Conservation (phyloP, 2,888 invertebrate species). For the Ariolimax columbianus region DNA sequence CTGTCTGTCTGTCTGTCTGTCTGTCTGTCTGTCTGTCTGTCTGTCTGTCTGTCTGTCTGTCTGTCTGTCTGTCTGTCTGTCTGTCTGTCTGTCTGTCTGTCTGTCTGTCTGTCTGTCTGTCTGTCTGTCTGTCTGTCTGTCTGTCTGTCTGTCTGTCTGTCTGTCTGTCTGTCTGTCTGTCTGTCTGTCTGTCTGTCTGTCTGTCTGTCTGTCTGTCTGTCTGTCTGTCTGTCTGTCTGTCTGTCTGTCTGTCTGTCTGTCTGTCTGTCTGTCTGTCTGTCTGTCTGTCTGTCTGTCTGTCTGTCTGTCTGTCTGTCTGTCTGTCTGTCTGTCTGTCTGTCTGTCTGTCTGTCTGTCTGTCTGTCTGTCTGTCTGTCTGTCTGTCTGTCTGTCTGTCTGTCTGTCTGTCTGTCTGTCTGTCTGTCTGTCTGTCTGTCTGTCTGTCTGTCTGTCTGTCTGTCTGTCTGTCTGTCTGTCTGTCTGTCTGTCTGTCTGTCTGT, state of each 20-base stretch:
- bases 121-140: constrained; percentile 5
- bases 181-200: constrained; percentile 24
- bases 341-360: constrained; percentile 16
- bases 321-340: constrained; percentile 11
- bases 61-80: constrained; percentile 30
- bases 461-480: constrained; percentile 29
- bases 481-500: constrained; percentile 1
- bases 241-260: constrained; percentile 28
- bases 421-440: background rate
- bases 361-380: constrained; percentile 16
- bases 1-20: constrained; percentile 18
- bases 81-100: constrained; percentile 25
- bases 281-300: constrained; percentile 10
- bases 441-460: background rate
- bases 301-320: constrained; percentile 13
- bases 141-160: constrained; percentile 9
- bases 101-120: constrained; percentile 2
- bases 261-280: constrained; percentile 29
- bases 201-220: constrained; percentile 26
- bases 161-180: constrained; percentile 11
- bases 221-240: constrained; percentile 28
- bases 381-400: constrained; percentile 8
- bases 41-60: constrained; percentile 13
- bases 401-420: constrained; percentile 10
- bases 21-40: constrained; percentile 9